A percentile compares a stretch with the other conserved stretches of the same genome.
Conservation (phyloP, 1,140 invertebrate genomes). For the Anagrus nilaparvatae region DNA sequence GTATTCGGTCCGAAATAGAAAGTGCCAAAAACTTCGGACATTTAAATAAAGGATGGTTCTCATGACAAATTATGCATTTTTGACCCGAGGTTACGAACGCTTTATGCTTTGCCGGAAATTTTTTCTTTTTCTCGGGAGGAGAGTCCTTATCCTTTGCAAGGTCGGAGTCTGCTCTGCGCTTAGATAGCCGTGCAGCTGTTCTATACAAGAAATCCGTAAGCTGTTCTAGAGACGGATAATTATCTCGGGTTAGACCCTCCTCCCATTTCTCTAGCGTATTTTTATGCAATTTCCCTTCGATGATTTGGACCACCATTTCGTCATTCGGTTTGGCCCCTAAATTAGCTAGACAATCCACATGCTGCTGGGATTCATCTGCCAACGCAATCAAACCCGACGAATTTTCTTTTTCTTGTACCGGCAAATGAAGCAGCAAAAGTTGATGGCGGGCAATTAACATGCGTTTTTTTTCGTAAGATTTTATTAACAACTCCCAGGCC, state of each 20-base stretch:
- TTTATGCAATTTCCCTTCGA: constrained; percentile 13
- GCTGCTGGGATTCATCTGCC: constrained; percentile 10
- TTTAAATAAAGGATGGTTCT: not conserved
- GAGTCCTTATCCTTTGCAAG: constrained; percentile 6
- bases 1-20: not conserved
- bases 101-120: not conserved
- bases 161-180: not conserved
- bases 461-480: no score
- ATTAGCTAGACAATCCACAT: constrained; percentile 2
- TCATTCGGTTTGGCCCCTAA: not conserved
- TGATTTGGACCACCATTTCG: constrained; percentile 8
- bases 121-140: constrained; percentile 4
- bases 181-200: not conserved
- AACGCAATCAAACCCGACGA: not conserved
- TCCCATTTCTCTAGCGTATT: not conserved
- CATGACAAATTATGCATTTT: not conserved
- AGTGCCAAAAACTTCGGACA: not conserved
- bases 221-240: constrained; percentile 1
- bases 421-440: no score
- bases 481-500: no score
- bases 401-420: no score
- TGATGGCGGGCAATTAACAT: no score
- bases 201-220: constrained; percentile 6
- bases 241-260: not conserved
- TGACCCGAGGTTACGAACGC: not conserved